These are phyloP conservation scores for Drosophila nr. perissopoda DNA, from an alignment of 2,888 invertebrate species.

Conservation along the genomic window DNA sequence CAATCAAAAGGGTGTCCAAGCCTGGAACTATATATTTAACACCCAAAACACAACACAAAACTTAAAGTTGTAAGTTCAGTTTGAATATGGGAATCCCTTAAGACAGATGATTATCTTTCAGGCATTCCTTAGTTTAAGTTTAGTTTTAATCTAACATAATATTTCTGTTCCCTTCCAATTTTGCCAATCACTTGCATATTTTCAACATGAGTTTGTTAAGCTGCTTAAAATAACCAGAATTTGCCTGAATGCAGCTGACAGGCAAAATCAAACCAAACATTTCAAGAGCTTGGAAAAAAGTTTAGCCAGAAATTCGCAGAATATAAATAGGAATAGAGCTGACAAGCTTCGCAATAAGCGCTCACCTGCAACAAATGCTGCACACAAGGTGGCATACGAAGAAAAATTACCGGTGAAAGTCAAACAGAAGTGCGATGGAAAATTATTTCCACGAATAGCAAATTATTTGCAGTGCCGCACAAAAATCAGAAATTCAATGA, in stretches of 20 bases:
- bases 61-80: not conserved
- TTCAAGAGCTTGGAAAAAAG: not conserved
- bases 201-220: not conserved
- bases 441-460: conserved; percentile 43
- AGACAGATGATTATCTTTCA: not conserved
- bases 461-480: conserved; percentile 47
- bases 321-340: conserved; percentile 12
- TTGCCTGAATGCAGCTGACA: not conserved
- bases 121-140: too few relatives aligned
- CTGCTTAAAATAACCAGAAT: not conserved
- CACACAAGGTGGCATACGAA: not conserved
- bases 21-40: conserved; percentile 7
- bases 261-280: too few relatives aligned
- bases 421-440: conserved; percentile 13
- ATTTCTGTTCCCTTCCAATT: not conserved
- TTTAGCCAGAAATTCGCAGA: not conserved
- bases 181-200: not conserved
- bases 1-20: conserved; percentile 20
- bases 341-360: conserved; percentile 5
- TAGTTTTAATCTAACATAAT: not conserved
- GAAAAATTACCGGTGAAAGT: not conserved
- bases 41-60: not conserved
- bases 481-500: conserved; percentile 31
- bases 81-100: not conserved
- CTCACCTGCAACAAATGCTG: conserved; percentile 37